Percentiles rank a stretch among this genome's conserved stretches.
Conservation (phyloP, 2,113 vertebrate genomes). For the Ardeotis arabs region DNA sequence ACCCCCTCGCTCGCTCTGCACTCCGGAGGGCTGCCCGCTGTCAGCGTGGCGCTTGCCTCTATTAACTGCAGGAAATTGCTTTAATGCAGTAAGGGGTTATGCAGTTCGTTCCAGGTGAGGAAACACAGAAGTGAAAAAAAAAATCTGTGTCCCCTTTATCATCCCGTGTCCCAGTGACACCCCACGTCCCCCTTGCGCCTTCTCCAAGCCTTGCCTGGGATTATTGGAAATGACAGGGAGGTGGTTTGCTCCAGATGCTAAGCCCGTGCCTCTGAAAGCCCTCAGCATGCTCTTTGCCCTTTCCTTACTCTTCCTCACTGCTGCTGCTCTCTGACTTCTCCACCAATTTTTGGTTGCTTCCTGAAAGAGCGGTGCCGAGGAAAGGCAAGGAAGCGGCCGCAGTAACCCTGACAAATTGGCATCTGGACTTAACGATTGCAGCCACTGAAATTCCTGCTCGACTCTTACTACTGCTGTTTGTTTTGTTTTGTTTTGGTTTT, state of each 20-base stretch:
- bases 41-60: background rate
- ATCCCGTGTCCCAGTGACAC: background rate
- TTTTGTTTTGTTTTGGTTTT: background rate
- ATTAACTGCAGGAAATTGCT: background rate
- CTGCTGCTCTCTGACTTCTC: background rate
- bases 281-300: background rate
- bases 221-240: background rate
- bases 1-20: background rate
- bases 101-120: slow-evolving; percentile 3
- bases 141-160: background rate
- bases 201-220: background rate
- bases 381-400: background rate
- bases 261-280: background rate
- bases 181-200: background rate
- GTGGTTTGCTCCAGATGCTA: background rate
- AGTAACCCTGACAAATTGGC: background rate
- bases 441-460: background rate
- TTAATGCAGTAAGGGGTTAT: background rate
- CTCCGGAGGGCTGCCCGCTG: background rate
- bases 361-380: rapidly evolving
- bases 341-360: background rate
- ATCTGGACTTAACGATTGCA: background rate
- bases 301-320: background rate
- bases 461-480: background rate
- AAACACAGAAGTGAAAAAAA: background rate